Evolutionary conservation across 2,113 vertebrate genomes (phyloP).

Genomic region (Capricornis sumatraensis): DNA sequence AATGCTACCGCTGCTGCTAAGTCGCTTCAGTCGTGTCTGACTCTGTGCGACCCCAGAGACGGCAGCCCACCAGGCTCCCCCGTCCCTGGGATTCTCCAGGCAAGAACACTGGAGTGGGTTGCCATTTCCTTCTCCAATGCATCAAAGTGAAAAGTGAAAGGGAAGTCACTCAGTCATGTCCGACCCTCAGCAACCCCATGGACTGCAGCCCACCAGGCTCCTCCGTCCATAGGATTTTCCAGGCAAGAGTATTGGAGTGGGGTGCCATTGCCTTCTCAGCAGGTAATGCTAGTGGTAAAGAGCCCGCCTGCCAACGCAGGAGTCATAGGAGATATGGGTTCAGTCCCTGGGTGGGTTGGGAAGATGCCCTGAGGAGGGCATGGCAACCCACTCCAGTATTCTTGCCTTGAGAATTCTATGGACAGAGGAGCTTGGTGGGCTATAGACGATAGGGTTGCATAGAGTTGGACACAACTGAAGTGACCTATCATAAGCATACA

Average conservation of each 20-base stretch:
- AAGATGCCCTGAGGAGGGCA: neutral
- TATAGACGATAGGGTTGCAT: neutral
- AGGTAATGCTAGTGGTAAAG: neutral
- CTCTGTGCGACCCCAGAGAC: no score
- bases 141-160: no score
- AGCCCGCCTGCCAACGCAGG: neutral
- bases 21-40: accelerated
- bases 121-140: no score
- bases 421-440: neutral
- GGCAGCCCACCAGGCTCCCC: no score
- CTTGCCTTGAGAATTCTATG: neutral
- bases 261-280: no score
- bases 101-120: no score
- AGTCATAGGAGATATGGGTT: neutral
- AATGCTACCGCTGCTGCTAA: neutral
- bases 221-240: no score
- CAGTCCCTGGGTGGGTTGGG: neutral
- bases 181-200: no score
- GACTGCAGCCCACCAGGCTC: no score
- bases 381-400: neutral
- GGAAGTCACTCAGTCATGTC: no score
- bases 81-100: no score
- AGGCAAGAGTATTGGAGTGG: no score
- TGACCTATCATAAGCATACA: neutral
- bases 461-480: neutral